Evolutionary conservation across 2,113 vertebrate species (phyloP), one percentile per base, ranked within the genome.

Genomic region (Nematolebias whitei): DNA sequence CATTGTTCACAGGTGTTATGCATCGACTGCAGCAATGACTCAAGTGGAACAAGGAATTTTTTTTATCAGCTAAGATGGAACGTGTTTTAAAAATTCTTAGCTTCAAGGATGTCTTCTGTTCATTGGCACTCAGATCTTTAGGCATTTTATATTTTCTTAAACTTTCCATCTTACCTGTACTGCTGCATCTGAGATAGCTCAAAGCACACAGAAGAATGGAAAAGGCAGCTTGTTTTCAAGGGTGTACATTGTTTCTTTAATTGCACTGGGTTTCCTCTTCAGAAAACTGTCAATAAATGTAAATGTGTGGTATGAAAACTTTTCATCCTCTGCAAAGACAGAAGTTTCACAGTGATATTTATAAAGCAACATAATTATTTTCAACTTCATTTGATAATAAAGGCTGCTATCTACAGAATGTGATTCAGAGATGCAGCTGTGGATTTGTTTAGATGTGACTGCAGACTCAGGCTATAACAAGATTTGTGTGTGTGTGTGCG

Each of bases 41-140:
- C 22, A 66, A 72, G 72, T 41, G 32, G 38, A 76, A 76, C n/a
- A 61, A 44, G 67, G 57, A 50, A 66, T 77, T 67, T 77, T 65
- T 76, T 65, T 71, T n/a, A 79, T 77, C 71, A 45, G 59, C 76
- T 71, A 64, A 18, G 49, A 82, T 52, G 6, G 55, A 56, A 80
- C 74, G 55, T 67, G 44, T 78, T 76, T 79, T 44, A 23, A 10
- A 26, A 38, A 64, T 67, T 58, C 63, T 68, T 4, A 4, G 47
- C 15, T 16, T 81, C 82, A 86, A 86, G 78, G 87, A 85, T 78
- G 64, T 68, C 40, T 64, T 39, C 53, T 71, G 22, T 80, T 79
- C 63, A 70, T 51, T 67, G 76, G 60, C 53, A 41, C 51, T 67
- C 51, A 20, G 54, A 41, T 74, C 52, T 63, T 80, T 39, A 55